Evolutionary conservation across 1,140 invertebrate species (phyloP).

Genomic region (Monomorium pharaonis): DNA sequence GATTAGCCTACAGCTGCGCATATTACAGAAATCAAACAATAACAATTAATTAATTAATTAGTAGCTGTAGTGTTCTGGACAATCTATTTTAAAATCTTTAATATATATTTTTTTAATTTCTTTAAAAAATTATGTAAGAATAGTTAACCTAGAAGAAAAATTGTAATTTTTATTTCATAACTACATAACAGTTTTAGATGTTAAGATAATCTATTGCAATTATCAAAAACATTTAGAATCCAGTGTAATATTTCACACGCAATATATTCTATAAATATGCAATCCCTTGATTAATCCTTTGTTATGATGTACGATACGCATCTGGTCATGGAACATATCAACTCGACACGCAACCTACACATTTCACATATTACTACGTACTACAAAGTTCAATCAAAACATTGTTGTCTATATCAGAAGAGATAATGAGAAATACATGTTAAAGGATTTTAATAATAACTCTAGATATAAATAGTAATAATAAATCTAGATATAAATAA

Average conservation of each 20-base stretch:
- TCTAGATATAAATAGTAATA: not conserved
- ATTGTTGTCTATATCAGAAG: not conserved
- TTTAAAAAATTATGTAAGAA: not conserved
- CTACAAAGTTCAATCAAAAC: constrained; percentile 45
- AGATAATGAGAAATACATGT: not conserved
- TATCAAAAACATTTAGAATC: constrained; percentile 38
- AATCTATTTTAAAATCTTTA: not conserved
- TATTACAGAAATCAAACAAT: not conserved
- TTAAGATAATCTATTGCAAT: not conserved
- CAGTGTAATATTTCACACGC: not conserved
- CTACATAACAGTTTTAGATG: not conserved
- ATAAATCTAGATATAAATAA: not conserved
- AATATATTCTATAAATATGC: constrained; percentile 3
- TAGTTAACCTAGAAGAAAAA: not conserved
- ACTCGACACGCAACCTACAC: constrained; percentile 50
- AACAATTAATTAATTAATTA: not conserved
- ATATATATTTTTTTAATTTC: not conserved
- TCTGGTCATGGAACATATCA: not conserved
- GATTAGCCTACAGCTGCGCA: not conserved
- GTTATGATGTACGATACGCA: constrained; percentile 13
- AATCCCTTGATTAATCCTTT: constrained; percentile 41
- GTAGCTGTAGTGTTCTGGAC: not conserved
- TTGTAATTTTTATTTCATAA: not conserved
- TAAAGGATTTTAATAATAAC: not conserved
- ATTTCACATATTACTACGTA: not conserved